A percentile compares a stretch with the other conserved stretches of the same genome.
Conservation (phyloP, 2,888 invertebrate species). For the Eupithecia abbreviata region DNA sequence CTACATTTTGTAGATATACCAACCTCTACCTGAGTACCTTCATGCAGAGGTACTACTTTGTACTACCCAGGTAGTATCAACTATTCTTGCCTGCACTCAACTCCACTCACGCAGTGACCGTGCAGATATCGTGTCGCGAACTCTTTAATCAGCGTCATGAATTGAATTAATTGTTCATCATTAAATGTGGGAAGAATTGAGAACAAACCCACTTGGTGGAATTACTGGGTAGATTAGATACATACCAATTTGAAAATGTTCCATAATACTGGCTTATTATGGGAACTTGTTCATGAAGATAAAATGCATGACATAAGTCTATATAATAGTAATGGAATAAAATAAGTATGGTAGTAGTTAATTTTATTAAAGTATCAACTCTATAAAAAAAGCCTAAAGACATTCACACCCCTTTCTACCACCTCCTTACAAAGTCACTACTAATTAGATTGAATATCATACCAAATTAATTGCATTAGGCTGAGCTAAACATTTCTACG, state of each 20-base stretch:
- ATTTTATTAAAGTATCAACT: not conserved
- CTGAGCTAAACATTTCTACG: not conserved
- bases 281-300: not conserved
- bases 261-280: not conserved
- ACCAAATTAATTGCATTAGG: not conserved
- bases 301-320: too few species aligned
- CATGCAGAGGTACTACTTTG: not conserved
- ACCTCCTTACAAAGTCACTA: not conserved
- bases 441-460: not conserved
- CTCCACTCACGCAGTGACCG: not conserved
- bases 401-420: not conserved
- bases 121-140: conserved; percentile 1
- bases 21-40: not conserved
- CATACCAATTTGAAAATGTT: not conserved
- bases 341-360: too few species aligned
- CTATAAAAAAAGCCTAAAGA: not conserved
- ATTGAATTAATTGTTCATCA: not conserved
- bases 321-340: too few species aligned
- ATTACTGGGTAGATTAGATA: not conserved
- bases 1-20: not conserved
- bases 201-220: not conserved
- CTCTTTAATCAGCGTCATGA: not conserved
- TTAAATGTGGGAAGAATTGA: not conserved
- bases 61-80: not conserved
- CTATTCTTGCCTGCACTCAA: not conserved